Evolutionary conservation across 2,888 invertebrate genomes (phyloP).

Genomic region (Spisula solida): DNA sequence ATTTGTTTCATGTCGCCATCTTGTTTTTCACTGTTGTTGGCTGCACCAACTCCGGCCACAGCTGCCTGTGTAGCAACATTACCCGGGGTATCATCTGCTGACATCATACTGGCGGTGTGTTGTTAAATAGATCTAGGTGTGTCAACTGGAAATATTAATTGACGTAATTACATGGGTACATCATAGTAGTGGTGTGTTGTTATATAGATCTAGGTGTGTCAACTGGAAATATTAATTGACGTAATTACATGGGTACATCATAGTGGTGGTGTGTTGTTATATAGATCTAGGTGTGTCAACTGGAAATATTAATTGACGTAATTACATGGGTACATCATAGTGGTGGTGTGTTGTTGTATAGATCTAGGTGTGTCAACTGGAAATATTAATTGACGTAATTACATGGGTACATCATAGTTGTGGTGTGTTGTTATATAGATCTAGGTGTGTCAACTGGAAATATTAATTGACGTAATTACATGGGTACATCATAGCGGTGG

Average conservation of each 20-base stretch:
- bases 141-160: background rate
- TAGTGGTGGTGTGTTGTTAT: background rate
- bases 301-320: background rate
- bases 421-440: background rate
- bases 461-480: background rate
- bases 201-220: background rate
- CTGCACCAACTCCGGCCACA: background rate
- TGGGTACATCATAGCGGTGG: too few species aligned
- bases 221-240: conserved; percentile 4
- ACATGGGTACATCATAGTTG: too few species aligned
- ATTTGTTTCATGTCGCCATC: conserved; percentile 55
- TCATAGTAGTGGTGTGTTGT: conserved; percentile 14
- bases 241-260: conserved; percentile 22
- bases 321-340: conserved; percentile 25
- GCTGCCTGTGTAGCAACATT: conserved; percentile 36
- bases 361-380: background rate
- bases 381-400: background rate
- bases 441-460: background rate
- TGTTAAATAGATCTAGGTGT: background rate
- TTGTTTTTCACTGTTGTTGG: background rate
- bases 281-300: background rate
- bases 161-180: background rate
- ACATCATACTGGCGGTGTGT: conserved; percentile 37
- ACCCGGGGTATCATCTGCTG: conserved; percentile 35
- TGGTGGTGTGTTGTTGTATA: background rate